Percentiles rank a stretch among this genome's conserved stretches.
Conservation (phyloP, 2,888 invertebrate species). For the Digitonthophagus gazella region DNA sequence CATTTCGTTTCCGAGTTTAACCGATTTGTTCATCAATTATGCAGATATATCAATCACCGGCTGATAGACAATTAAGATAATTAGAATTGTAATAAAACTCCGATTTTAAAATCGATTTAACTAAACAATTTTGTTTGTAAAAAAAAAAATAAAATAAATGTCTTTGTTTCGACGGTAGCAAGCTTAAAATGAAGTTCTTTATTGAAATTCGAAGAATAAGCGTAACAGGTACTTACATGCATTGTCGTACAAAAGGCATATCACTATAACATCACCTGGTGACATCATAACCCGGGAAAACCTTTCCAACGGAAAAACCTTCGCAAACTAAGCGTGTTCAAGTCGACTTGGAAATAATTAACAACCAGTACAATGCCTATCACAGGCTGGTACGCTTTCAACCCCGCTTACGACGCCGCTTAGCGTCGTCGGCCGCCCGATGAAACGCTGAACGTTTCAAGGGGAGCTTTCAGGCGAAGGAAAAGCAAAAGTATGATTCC, state of each 20-base stretch:
- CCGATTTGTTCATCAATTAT: constrained; percentile 27
- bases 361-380: background rate
- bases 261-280: constrained; percentile 5
- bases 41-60: constrained; percentile 32
- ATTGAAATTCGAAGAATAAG: background rate
- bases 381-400: background rate
- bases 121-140: too few species aligned
- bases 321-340: background rate
- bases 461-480: too few species aligned
- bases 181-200: too few species aligned
- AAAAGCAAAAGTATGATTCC: background rate
- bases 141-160: background rate
- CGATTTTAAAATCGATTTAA: too few species aligned
- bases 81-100: constrained; percentile 2
- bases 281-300: background rate
- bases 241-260: constrained; percentile 21
- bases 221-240: constrained; percentile 21
- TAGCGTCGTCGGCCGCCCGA: too few species aligned
- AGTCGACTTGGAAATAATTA: background rate
- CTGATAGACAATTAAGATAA: constrained; percentile 12
- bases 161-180: too few species aligned
- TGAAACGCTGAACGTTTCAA: too few species aligned
- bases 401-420: background rate
- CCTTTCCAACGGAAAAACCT: background rate
- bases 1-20: background rate